Percentiles rank a stretch among this genome's conserved stretches.
These are phyloP conservation scores for Corvus moneduloides DNA, from an alignment of 2,113 vertebrate genomes.

Conservation along the genomic window DNA sequence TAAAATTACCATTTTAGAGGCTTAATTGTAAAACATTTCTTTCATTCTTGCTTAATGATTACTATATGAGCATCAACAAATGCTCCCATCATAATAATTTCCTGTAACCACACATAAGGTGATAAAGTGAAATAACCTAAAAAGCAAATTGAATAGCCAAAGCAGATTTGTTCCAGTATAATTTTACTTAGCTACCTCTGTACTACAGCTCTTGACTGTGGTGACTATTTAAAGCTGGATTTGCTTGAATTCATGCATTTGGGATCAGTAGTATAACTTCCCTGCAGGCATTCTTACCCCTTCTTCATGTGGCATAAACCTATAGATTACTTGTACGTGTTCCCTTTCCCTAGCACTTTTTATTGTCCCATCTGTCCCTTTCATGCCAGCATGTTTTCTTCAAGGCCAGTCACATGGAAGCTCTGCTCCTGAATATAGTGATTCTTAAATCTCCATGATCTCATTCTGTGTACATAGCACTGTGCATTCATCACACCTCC, in stretches of 20 bases:
- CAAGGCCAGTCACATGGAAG: not conserved
- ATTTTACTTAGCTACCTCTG: not conserved
- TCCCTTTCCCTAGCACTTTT: not conserved
- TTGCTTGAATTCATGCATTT: not conserved
- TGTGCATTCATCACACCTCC: rapidly evolving
- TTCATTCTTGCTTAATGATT: not conserved
- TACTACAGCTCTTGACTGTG: not conserved
- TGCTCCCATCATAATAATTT: not conserved
- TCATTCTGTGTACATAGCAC: not conserved
- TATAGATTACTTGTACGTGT: not conserved
- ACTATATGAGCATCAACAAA: not conserved
- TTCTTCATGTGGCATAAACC: not conserved
- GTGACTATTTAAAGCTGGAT: not conserved
- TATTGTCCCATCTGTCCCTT: not conserved
- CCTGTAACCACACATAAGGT: not conserved
- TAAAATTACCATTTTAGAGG: not conserved
- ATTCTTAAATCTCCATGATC: not conserved
- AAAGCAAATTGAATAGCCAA: not conserved
- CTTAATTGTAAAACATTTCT: not conserved
- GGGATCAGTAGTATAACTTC: not conserved
- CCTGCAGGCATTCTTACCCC: not conserved
- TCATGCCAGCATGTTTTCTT: not conserved
- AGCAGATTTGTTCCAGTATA: not conserved
- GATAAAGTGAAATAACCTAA: not conserved
- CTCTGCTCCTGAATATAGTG: not conserved